phyloP scores from a whole-genome alignment of 2,113 vertebrate species.

The Alligator sinensis region DNA sequence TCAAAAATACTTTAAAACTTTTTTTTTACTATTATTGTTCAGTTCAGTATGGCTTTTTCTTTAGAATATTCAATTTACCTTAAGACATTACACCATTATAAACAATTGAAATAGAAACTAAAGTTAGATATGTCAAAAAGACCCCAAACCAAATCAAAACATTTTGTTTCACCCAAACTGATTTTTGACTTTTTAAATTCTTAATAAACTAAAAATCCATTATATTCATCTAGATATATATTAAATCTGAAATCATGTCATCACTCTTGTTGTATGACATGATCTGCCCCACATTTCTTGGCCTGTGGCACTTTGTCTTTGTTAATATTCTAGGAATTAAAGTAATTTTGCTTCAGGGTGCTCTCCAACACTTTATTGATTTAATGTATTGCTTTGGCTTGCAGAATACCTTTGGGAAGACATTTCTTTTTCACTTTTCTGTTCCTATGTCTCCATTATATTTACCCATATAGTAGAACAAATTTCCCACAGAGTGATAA shows the following conservation, averaged over 20 bases:
- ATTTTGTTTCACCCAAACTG: neutral
- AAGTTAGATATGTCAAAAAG: too few species aligned
- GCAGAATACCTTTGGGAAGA: neutral
- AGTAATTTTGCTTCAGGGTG: neutral
- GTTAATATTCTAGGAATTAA: neutral
- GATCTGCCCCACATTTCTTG: neutral
- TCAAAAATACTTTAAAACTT: too few species aligned
- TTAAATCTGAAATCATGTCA: neutral
- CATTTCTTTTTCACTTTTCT: neutral
- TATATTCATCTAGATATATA: neutral
- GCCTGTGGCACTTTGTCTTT: neutral
- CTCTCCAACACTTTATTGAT: neutral
- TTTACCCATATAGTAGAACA: neutral
- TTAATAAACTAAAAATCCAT: neutral
- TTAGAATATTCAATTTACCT: too few species aligned
- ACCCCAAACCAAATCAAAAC: too few species aligned
- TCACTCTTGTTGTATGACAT: too few species aligned
- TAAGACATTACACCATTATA: too few species aligned
- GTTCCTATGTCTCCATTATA: neutral
- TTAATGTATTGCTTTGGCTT: neutral
- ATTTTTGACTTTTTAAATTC: neutral
- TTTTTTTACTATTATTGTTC: too few species aligned
- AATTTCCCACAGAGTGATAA: neutral
- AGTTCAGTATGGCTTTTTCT: too few species aligned
- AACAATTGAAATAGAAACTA: too few species aligned